These are phyloP conservation scores for Eurystomus glaucurus DNA, from an alignment of 2,797 vertebrate species.

Conservation along the genomic window DNA sequence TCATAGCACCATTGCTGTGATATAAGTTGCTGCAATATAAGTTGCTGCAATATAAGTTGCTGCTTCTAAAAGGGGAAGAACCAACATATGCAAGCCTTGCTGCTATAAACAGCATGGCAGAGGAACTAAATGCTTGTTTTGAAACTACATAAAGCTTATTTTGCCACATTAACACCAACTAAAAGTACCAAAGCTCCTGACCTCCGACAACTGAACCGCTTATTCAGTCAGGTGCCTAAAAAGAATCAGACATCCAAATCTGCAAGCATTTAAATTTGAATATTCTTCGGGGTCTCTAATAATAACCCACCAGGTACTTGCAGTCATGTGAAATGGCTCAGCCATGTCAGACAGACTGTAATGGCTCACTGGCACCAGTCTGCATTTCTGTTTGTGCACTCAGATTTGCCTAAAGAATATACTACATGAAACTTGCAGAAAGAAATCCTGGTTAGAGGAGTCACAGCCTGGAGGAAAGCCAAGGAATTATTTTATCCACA, in stretches of 20 bases:
- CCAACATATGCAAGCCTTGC: not conserved
- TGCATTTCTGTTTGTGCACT: not conserved
- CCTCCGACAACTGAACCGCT: not conserved
- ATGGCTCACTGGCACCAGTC: not conserved
- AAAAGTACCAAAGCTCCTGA: not conserved
- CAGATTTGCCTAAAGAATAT: not conserved
- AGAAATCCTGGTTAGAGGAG: not conserved
- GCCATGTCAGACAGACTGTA: not conserved
- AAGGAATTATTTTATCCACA: slow-evolving; percentile 20
- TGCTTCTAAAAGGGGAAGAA: not conserved
- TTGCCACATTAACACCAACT: not conserved
- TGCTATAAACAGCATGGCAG: not conserved
- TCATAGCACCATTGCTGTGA: not conserved
- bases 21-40: not conserved
- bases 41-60: not conserved
- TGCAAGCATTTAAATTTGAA: slow-evolving; percentile 4
- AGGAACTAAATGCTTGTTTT: not conserved
- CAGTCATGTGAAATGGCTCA: slow-evolving; percentile 63
- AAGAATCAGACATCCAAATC: slow-evolving; percentile 50
- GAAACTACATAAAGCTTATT: not conserved
- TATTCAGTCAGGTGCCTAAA: slow-evolving; percentile 15
- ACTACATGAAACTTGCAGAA: not conserved
- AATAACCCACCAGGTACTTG: not conserved
- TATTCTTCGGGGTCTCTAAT: not conserved
- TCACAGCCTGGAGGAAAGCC: slow-evolving; percentile 9